Base-by-base conservation (phyloP, 2,113 vertebrate genomes). In the Cynocephalus volans region DNA sequence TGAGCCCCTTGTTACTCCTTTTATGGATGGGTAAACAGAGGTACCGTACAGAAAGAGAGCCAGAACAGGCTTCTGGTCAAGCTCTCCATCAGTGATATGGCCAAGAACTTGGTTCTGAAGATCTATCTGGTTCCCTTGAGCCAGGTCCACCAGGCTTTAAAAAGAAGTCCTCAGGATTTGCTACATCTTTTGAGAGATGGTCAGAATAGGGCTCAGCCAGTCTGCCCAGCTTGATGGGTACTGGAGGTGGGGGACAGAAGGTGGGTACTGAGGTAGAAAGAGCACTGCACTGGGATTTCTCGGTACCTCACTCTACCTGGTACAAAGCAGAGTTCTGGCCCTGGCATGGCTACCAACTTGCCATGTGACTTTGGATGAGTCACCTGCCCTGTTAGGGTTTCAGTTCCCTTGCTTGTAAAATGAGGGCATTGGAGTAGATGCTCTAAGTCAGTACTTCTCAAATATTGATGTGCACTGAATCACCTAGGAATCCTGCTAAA, bases 11-110 rank as follows among this genome's bases (percentile, higher is more conserved):
- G n/a, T 48, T 75, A 41, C 26, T 75, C 45, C 58, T 19, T 67
- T 77, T 62, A 28, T 0, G 69, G 24, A 4, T 19, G 8, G 88
- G 79, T 75, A 97, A 89, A 86, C 76, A 48, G 83, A 96, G 90
- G 65, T 14, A 11, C 23, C 13, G 4, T 21, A 12, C 17, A 56
- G 67, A 41, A 79, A 45, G 45, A 69, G 24, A 24, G 33, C 28
- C 64, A 33, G 48, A 23, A 26, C 9, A 12, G n/a, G 33, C 54
- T 2, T 81, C 41, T 4, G 17, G 65, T 18, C 67, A n/a, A 26
- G 58, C 48, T 28, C 17, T 15, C 0, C 2, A 36, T 36, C 52
- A 17, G 14, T 1, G 4, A n/a, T 31, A 1, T 1, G 21, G 56
- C 50, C 19, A 19, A 28, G 21, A 72, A 15, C 52, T 67, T 45